Percentiles rank a stretch among this genome's conserved stretches.
These are phyloP conservation scores for Aphodius granarius DNA, from an alignment of 2,888 invertebrate species.

Conservation along the genomic window DNA sequence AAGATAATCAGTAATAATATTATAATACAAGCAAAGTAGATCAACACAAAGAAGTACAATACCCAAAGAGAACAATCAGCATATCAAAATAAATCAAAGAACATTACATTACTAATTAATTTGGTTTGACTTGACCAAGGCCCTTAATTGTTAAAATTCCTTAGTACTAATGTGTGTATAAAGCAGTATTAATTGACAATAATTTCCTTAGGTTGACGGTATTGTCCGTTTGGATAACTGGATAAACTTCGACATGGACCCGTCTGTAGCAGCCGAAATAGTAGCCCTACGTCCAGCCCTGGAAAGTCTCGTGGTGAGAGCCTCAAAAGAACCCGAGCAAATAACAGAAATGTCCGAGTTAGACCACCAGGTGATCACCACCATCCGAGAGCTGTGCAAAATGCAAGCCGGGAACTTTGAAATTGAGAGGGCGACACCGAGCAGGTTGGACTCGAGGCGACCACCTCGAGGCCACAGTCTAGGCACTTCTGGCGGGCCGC, in stretches of 20 bases:
- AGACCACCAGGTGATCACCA: constrained; percentile 70
- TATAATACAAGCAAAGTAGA: too few relatives aligned
- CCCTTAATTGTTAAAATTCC: too few relatives aligned
- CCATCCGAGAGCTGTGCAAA: constrained; percentile 74
- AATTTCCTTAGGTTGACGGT: constrained; percentile 61
- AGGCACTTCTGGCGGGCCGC: constrained; percentile 45
- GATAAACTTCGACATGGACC: constrained; percentile 88
- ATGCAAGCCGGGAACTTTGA: constrained; percentile 76
- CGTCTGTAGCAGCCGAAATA: constrained; percentile 76
- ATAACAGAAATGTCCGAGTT: constrained; percentile 65
- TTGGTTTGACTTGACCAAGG: too few relatives aligned
- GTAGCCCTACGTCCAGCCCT: constrained; percentile 86
- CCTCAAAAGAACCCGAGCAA: constrained; percentile 78
- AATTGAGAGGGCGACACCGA: constrained; percentile 61
- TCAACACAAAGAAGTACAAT: too few relatives aligned
- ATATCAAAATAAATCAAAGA: too few relatives aligned
- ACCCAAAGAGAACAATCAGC: too few relatives aligned
- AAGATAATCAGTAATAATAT: too few relatives aligned
- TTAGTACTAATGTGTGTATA: too few relatives aligned
- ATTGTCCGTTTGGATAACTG: constrained; percentile 88
- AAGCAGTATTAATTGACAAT: too few relatives aligned
- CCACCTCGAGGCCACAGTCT: constrained; percentile 55
- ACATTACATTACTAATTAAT: too few relatives aligned
- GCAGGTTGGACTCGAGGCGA: constrained; percentile 58
- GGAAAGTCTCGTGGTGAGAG: constrained; percentile 80